Conservation (phyloP, 2,888 invertebrate species). For the Toxonevra muliebris region DNA sequence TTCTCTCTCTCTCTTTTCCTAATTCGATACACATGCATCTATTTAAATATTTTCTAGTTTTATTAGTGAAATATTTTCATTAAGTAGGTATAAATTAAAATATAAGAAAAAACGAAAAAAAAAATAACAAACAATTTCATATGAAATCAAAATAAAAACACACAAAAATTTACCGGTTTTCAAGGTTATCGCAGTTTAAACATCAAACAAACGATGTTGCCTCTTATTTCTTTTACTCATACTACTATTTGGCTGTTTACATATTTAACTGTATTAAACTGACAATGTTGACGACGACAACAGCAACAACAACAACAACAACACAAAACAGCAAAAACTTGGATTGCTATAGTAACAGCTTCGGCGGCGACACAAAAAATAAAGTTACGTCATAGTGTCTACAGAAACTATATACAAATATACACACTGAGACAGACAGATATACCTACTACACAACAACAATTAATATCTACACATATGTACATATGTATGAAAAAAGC, state of each 20-base stretch:
- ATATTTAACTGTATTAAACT: slow-evolving; percentile 18
- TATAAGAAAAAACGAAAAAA: no score
- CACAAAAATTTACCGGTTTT: not conserved
- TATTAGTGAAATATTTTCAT: no score
- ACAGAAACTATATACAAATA: not conserved
- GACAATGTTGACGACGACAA: slow-evolving; percentile 9
- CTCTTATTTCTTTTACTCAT: not conserved
- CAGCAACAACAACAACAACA: slow-evolving; percentile 11
- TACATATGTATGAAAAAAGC: no score
- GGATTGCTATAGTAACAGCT: not conserved
- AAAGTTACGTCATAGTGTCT: slow-evolving; percentile 14
- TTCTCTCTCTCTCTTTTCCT: no score
- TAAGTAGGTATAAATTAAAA: no score
- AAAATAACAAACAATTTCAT: no score
- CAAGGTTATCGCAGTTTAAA: not conserved
- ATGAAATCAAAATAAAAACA: not conserved
- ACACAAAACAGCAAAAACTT: not conserved
- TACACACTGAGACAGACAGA: not conserved
- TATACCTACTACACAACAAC: slow-evolving; percentile 29
- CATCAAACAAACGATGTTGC: slow-evolving; percentile 1
- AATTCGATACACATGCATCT: no score
- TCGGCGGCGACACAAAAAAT: slow-evolving; percentile 14
- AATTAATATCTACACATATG: not conserved
- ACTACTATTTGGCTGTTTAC: not conserved
- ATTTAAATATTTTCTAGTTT: no score